phyloP scores from a whole-genome alignment of 2,888 invertebrate species.

The Mechanitis messenoides region DNA sequence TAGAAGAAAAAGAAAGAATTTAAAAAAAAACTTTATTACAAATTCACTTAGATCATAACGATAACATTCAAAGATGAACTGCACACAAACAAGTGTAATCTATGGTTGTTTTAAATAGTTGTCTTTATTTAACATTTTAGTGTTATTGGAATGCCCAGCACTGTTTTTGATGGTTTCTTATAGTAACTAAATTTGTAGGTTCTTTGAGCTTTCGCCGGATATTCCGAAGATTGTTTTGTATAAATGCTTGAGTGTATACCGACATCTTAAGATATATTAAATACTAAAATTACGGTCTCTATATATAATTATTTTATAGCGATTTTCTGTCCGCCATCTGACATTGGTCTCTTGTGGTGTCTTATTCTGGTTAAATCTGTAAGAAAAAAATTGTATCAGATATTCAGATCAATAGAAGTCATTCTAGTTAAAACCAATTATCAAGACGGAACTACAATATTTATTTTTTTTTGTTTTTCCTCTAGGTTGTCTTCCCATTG shows the following conservation, averaged over 20 bases:
- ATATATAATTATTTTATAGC: conserved; percentile 51
- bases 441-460: no score
- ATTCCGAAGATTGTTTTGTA: conserved; percentile 26
- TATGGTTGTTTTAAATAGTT: conserved; percentile 39
- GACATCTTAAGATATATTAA: conserved; percentile 57
- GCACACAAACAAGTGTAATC: conserved; percentile 44
- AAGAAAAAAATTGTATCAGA: conserved; percentile 38
- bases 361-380: conserved; percentile 51
- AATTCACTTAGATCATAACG: conserved; percentile 61
- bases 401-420: no score
- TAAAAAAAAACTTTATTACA: conserved; percentile 60
- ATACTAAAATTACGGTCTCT: conserved; percentile 70
- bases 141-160: conserved; percentile 70
- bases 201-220: conserved; percentile 23
- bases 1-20: conserved; percentile 11
- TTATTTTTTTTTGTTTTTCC: no score
- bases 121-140: conserved; percentile 59
- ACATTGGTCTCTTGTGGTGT: conserved; percentile 56
- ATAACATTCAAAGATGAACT: conserved; percentile 48
- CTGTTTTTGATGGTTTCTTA: conserved; percentile 29
- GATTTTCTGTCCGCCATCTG: conserved; percentile 49
- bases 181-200: conserved; percentile 6
- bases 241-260: conserved; percentile 66
- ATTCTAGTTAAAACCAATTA: no score
- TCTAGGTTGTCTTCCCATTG: no score